Base-by-base conservation (phyloP, 2,888 invertebrate species). In the Augochlorella aurata region DNA sequence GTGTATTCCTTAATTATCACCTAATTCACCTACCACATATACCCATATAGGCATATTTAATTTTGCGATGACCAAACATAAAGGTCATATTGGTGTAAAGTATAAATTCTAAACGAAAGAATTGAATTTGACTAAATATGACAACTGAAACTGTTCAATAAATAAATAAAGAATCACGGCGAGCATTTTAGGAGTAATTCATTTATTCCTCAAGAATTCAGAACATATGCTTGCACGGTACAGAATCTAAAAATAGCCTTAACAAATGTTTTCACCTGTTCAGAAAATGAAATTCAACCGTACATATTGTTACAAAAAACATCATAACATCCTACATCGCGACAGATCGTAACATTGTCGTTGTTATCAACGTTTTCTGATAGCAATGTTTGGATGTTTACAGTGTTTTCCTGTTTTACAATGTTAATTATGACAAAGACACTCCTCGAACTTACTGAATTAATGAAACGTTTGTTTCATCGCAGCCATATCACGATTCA, bases 361-460 rank as follows among this genome's bases (percentile, higher is more conserved):
- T 77, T 65, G 29, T 77, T 71, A 67, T 74, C 74, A 70, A 73
- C 58, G 58, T 63, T 76, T 65, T 68, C 77, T 76, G 69, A 73
- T 72, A 74, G 71, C 66, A 74, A 68, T 50, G 54, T 50, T 47
- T 8, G 18, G n/a, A 68, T 47, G 65, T 65, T 69, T 75, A 71
- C 63, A 63, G 50, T 58, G 16, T 50, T 61, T 29, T 50, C 47
- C 16, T 69, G 38, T 18, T 38, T 65, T 69, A 58, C 65, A 77
- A 44, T 66, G n/a, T 50, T 54, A 69, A 72, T 72, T 73, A 74
- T 61, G 70, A 58, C 49, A 76, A 61, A 50, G 69, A 49, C 38
- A 52, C 49, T 72, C 66, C 77, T 73, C 44, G n/a, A 66, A 85
- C 88, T 88, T 77, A 88, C 88, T 88, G 82, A 87, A 81, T 83